phyloP scores from a whole-genome alignment of 2,797 vertebrate genomes.

The Neoniphon sammara region DNA sequence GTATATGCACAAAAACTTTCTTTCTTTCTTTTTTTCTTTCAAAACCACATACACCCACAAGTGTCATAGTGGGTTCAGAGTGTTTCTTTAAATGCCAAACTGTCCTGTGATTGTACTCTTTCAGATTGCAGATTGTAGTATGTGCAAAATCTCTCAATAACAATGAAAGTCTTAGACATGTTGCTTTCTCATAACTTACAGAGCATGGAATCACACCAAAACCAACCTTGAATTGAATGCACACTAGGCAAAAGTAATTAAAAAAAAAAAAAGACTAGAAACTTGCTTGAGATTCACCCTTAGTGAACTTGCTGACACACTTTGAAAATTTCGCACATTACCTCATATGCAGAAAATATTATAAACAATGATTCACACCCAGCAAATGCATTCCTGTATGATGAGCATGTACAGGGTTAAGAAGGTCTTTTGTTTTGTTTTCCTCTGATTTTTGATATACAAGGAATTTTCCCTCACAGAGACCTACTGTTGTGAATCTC shows the following conservation, averaged over 20 bases:
- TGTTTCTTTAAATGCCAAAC: background rate
- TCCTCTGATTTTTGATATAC: constrained; percentile 11
- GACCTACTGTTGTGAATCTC: constrained; percentile 6
- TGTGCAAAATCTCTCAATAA: background rate
- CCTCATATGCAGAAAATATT: constrained; percentile 3
- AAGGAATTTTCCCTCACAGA: background rate
- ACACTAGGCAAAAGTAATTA: background rate
- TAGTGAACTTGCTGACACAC: too few relatives aligned
- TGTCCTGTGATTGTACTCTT: background rate
- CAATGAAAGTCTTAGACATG: background rate
- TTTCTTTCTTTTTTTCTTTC: background rate
- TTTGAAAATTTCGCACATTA: constrained; percentile 6
- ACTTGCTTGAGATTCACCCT: too few relatives aligned
- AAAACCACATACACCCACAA: background rate
- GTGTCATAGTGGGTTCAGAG: constrained; percentile 17
- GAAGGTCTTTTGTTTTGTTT: constrained; percentile 15
- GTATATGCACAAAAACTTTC: background rate
- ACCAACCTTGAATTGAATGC: background rate
- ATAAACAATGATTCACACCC: constrained; percentile 30
- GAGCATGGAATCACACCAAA: background rate
- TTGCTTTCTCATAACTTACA: background rate
- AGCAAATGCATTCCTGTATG: constrained; percentile 25
- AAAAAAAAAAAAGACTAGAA: background rate
- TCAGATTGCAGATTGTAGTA: background rate
- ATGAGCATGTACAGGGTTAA: constrained; percentile 8